Base-by-base conservation (phyloP, 2,888 invertebrate genomes). In the Spisula subtruncata region DNA sequence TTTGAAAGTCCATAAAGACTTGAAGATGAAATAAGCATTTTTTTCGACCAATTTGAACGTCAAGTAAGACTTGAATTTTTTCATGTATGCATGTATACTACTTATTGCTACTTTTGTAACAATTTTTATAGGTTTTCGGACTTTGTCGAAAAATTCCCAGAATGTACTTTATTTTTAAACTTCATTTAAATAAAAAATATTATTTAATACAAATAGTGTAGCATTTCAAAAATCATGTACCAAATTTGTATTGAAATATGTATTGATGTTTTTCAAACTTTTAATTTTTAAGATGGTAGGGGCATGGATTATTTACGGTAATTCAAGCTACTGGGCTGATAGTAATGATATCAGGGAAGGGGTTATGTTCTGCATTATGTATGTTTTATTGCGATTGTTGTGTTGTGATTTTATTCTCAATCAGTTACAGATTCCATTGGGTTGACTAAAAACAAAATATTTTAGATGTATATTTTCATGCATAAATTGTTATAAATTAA, bases 391-490 rank as follows among this genome's bases (percentile, higher is more conserved):
- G 60, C 60, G 25, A 66, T 25, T 66, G 25, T 66, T 8, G 60
- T 66, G 60, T 66, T 66, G 60, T 66, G 60, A 66, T 25, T 66
- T 66, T 66, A n/a, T 25, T 60, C 60, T 66, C 60, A 25, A 25
- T 25, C 60, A 25, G 60, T 66, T 25, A 66, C 20, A 10, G 5
- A 66, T 66, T 8, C 5, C 60, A 66, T 66, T 66, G 25, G 25
- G n/a, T 66, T 66, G 25, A 66, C n/a, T 66, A 66, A 66, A 41
- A 66, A 66, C 10, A 66, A 25, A 56, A n/a, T n/a, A 10, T 66
- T 66, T 66, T 66, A 66, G n/a, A 66, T 66, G 60, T 66, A 66
- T 66, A 25, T 66, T 66, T 66, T 66, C 60, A 66, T 66, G 25
- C n/a, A 12, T 66, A 66, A 25, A 66, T 66, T 66, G 25, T 25